Conservation (phyloP, 2,888 invertebrate genomes). For the Camptogramma bilineatum region DNA sequence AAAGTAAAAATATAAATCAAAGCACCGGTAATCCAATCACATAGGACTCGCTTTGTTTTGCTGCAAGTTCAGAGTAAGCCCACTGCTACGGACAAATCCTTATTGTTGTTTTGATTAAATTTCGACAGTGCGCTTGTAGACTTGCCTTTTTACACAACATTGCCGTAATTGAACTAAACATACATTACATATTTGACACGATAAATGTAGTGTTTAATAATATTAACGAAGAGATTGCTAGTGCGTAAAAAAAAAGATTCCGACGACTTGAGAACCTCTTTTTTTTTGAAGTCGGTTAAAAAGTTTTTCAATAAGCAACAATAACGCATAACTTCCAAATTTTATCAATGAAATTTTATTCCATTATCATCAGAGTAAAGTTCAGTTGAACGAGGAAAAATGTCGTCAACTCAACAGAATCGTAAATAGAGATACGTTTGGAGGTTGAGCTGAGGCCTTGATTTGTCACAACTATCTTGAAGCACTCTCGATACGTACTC, state of each 20-base stretch:
- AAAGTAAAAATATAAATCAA: background rate
- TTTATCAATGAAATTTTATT: conserved; percentile 52
- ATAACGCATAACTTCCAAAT: conserved; percentile 29
- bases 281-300: background rate
- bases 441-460: conserved; percentile 55
- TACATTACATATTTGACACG: conserved; percentile 17
- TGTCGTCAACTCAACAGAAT: conserved; percentile 48
- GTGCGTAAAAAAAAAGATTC: too few relatives aligned
- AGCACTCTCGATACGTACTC: conserved; percentile 36
- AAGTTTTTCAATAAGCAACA: conserved; percentile 6
- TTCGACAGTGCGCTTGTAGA: conserved; percentile 70
- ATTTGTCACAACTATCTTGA: conserved; percentile 67
- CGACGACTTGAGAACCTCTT: too few relatives aligned
- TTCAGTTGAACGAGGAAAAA: conserved; percentile 50
- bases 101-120: conserved; percentile 83
- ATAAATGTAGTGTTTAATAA: background rate
- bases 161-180: conserved; percentile 56
- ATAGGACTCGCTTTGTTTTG: background rate
- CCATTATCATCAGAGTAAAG: conserved; percentile 52
- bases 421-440: conserved; percentile 51
- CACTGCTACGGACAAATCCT: conserved; percentile 57
- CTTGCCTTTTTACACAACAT: conserved; percentile 67
- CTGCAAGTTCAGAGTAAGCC: conserved; percentile 13
- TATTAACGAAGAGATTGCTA: background rate
- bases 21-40: background rate